Evolutionary conservation across 2,888 invertebrate species (phyloP).

Genomic region (Dorcus parallelipipedus): DNA sequence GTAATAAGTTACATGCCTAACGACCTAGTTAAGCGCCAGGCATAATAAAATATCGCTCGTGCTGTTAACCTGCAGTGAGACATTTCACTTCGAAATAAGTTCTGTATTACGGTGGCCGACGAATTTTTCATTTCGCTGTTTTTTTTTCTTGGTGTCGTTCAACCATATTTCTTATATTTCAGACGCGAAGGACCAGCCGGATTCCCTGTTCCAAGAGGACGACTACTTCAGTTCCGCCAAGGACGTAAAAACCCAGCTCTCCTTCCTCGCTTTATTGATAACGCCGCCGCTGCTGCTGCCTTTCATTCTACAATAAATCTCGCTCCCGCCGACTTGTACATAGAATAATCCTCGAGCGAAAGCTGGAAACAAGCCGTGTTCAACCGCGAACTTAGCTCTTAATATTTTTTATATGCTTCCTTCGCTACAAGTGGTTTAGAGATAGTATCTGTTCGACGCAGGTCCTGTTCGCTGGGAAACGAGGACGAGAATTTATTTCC

Average conservation of each 20-base stretch:
- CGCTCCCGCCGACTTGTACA: constrained; percentile 1
- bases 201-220: constrained; percentile 38
- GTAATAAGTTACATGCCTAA: too few relatives aligned
- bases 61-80: too few relatives aligned
- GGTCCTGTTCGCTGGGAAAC: too few relatives aligned
- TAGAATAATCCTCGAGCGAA: constrained; percentile 6
- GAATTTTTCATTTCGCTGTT: too few relatives aligned
- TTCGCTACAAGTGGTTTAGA: constrained; percentile 33
- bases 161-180: constrained; percentile 21
- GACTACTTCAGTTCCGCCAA: constrained; percentile 33
- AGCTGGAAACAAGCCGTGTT: background rate
- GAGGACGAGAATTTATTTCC: too few relatives aligned
- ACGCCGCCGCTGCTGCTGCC: constrained; percentile 28
- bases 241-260: constrained; percentile 27
- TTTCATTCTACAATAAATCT: constrained; percentile 39
- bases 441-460: background rate
- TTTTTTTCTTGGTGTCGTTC: too few relatives aligned
- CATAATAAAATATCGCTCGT: too few relatives aligned
- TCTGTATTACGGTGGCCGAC: too few relatives aligned
- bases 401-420: constrained; percentile 39
- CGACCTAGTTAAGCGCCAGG: too few relatives aligned
- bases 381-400: constrained; percentile 15
- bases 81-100: too few relatives aligned
- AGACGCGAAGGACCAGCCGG: constrained; percentile 37
- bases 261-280: constrained; percentile 26